phyloP scores from a whole-genome alignment of 1,140 invertebrate genomes.

The Drosophila truncata region DNA sequence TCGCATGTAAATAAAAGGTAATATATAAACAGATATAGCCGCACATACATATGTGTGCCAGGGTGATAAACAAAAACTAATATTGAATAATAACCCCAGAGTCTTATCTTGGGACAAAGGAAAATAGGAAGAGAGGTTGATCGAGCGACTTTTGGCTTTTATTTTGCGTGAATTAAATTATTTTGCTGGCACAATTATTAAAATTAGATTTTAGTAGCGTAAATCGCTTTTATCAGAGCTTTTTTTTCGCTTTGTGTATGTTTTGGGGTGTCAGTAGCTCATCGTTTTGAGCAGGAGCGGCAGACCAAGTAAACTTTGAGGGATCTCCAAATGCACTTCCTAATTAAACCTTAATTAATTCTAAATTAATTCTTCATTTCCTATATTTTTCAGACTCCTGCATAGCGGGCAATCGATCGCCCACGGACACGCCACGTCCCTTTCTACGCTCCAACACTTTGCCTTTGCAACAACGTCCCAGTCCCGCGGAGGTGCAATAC shows the following conservation, averaged over 20 bases:
- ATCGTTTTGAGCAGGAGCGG: slow-evolving; percentile 62
- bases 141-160: slow-evolving; percentile 25
- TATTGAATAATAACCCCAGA: slow-evolving; percentile 69
- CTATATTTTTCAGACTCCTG: slow-evolving; percentile 67
- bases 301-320: slow-evolving; percentile 43
- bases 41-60: slow-evolving; percentile 20
- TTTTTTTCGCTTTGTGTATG: slow-evolving; percentile 2
- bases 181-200: slow-evolving; percentile 65
- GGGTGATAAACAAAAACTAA: slow-evolving; percentile 66
- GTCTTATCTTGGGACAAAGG: slow-evolving; percentile 55
- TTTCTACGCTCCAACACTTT: slow-evolving; percentile 73
- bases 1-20: slow-evolving; percentile 31
- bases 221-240: slow-evolving; percentile 25
- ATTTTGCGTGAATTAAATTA: slow-evolving; percentile 6
- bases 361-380: neutral
- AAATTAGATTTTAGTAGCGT: slow-evolving; percentile 47
- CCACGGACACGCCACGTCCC: slow-evolving; percentile 49
- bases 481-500: slow-evolving; percentile 79
- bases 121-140: slow-evolving; percentile 17
- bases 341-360: neutral
- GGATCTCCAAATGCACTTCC: neutral
- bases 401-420: slow-evolving; percentile 77
- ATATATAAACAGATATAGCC: slow-evolving; percentile 8
- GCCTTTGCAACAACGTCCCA: slow-evolving; percentile 73
- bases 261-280: slow-evolving; percentile 43